Conservation (phyloP, 2,113 vertebrate genomes). For the Canis aureus region DNA sequence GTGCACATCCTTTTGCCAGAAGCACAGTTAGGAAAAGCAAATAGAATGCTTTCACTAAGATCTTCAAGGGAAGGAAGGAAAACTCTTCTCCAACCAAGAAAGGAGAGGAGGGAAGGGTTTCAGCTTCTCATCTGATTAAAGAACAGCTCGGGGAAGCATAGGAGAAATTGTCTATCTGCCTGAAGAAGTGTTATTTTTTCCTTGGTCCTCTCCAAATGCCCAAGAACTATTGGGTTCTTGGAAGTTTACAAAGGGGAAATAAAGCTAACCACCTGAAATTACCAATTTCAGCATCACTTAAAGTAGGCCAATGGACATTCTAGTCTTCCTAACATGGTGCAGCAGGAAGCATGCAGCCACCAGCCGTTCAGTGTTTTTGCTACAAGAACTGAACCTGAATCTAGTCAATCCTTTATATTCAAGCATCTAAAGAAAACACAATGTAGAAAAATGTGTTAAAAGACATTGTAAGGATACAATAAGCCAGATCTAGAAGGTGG, state of each 20-base stretch:
- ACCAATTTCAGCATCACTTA: background rate
- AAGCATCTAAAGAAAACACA: background rate
- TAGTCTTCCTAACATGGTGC: background rate
- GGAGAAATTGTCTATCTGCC: background rate
- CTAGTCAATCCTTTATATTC: background rate
- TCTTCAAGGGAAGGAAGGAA: background rate
- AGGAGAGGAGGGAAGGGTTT: background rate
- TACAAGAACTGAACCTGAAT: background rate
- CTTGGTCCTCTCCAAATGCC: background rate
- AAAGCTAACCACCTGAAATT: background rate
- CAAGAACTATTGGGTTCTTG: background rate
- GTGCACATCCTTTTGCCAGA: slow-evolving; percentile 40
- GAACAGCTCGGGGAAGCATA: background rate
- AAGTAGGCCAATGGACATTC: background rate
- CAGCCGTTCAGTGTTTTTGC: background rate
- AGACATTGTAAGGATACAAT: background rate
- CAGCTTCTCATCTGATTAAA: slow-evolving; percentile 12
- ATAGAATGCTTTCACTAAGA: slow-evolving; percentile 37
- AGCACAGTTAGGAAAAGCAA: slow-evolving; percentile 40
- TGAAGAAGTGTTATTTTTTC: background rate
- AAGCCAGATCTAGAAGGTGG: background rate
- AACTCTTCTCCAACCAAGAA: slow-evolving; percentile 42
- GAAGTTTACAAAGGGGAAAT: background rate
- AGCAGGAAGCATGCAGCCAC: background rate
- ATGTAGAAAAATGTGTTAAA: background rate